Evolutionary conservation across 35 echinoderm and acorn worm genomes (phyloP).

Genomic region (Diadema setosum): DNA sequence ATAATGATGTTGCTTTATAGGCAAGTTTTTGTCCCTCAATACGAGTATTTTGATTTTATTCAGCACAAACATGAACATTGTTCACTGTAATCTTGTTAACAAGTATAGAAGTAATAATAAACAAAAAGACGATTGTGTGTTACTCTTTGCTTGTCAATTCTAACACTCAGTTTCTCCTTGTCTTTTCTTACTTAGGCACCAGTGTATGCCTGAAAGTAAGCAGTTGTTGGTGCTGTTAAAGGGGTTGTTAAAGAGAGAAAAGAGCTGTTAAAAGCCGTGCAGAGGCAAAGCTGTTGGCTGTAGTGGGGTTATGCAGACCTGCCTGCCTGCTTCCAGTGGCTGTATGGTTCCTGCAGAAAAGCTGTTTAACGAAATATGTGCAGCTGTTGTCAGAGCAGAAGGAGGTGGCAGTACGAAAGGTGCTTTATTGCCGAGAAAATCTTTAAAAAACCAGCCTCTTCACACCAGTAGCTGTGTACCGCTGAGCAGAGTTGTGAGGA

Average conservation of each 20-base stretch:
- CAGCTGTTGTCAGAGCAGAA: too few relatives aligned
- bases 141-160: neutral
- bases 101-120: neutral
- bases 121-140: neutral
- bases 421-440: too few relatives aligned
- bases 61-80: neutral
- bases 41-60: neutral
- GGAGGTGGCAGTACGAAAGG: too few relatives aligned
- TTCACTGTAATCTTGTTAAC: neutral
- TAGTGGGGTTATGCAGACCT: neutral
- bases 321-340: neutral
- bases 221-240: slow-evolving; percentile 4
- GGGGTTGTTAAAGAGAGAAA: slow-evolving; percentile 4
- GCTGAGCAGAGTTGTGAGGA: too few relatives aligned
- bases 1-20: neutral
- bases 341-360: neutral
- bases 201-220: slow-evolving; percentile 21
- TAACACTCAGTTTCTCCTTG: neutral
- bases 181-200: slow-evolving; percentile 22
- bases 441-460: too few relatives aligned
- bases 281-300: slow-evolving; percentile 14
- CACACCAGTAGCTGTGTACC: too few relatives aligned
- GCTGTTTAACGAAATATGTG: neutral
- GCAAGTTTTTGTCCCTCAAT: neutral
- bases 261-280: neutral